Conservation (phyloP, 2,797 vertebrate species). For the Danio kyathit region DNA sequence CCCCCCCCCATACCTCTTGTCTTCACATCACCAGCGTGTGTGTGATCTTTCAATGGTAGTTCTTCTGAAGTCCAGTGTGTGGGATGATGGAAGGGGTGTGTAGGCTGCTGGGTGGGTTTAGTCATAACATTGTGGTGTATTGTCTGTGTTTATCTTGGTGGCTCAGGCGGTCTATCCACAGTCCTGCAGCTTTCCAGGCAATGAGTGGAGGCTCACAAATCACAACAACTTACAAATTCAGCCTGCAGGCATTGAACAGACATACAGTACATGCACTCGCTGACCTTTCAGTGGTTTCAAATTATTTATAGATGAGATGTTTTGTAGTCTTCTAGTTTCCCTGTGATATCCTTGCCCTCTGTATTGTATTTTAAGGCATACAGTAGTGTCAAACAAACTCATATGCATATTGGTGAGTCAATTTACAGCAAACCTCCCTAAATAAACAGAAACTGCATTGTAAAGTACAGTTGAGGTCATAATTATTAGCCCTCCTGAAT, state of each 20-base stretch:
- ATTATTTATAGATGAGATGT: background rate
- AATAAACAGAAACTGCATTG: too few relatives aligned
- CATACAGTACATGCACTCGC: background rate
- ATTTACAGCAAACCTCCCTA: too few relatives aligned
- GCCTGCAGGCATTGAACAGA: constrained; percentile 8
- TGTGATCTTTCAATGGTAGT: background rate
- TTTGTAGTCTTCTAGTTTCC: background rate
- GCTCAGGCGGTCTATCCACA: constrained; percentile 22
- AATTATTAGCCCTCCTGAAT: too few relatives aligned
- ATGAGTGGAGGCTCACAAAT: constrained; percentile 15
- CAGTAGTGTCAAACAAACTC: too few relatives aligned
- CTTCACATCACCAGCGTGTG: constrained; percentile 2
- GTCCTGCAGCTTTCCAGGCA: constrained; percentile 11
- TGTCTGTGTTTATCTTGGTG: constrained; percentile 48
- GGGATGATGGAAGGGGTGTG: constrained; percentile 16
- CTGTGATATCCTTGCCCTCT: background rate
- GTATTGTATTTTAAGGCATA: background rate
- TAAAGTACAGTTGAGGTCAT: too few relatives aligned
- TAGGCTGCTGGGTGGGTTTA: background rate
- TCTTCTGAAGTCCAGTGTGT: constrained; percentile 32
- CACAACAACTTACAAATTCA: constrained; percentile 11
- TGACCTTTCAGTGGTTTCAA: background rate
- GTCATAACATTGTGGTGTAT: constrained; percentile 18
- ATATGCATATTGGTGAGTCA: background rate
- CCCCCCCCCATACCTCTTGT: background rate